These are phyloP conservation scores for Sinohyriopsis cumingii DNA, from an alignment of 2,888 invertebrate genomes.

Conservation along the genomic window DNA sequence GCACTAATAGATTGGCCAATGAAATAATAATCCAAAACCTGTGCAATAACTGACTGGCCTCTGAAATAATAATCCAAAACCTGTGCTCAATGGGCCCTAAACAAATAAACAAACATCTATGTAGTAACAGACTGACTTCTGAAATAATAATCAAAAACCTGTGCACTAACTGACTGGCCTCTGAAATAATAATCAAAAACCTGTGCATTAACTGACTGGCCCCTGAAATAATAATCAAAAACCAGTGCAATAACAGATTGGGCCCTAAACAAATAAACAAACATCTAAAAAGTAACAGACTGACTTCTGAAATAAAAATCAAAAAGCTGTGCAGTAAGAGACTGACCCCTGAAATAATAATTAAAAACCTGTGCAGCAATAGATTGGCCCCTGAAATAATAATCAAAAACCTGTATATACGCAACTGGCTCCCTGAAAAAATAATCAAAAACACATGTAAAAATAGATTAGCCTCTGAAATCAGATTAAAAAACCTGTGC, in stretches of 20 bases:
- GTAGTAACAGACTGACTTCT: conserved; percentile 71
- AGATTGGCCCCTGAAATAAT: conserved; percentile 67
- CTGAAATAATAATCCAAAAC: conserved; percentile 62
- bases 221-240: conserved; percentile 65
- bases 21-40: conserved; percentile 60
- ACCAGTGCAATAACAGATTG: conserved; percentile 69
- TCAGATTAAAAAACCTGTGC: too few relatives aligned
- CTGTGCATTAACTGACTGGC: conserved; percentile 70
- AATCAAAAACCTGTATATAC: not conserved
- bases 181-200: conserved; percentile 62
- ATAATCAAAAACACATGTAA: too few relatives aligned
- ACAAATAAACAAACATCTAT: conserved; percentile 58
- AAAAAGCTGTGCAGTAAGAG: conserved; percentile 70
- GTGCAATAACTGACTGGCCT: conserved; percentile 70
- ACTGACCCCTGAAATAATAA: conserved; percentile 66
- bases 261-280: conserved; percentile 62
- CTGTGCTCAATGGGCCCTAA: conserved; percentile 71
- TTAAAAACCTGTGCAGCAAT: conserved; percentile 61
- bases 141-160: conserved; percentile 64
- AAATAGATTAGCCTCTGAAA: too few relatives aligned
- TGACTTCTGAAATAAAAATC: conserved; percentile 68
- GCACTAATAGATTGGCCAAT: conserved; percentile 70
- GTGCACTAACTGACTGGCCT: conserved; percentile 71
- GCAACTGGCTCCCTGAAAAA: not conserved
- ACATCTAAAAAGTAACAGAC: conserved; percentile 69